These are phyloP conservation scores for Enteromius afrohamiltoni DNA, from an alignment of 2,797 vertebrate genomes.

Conservation along the genomic window DNA sequence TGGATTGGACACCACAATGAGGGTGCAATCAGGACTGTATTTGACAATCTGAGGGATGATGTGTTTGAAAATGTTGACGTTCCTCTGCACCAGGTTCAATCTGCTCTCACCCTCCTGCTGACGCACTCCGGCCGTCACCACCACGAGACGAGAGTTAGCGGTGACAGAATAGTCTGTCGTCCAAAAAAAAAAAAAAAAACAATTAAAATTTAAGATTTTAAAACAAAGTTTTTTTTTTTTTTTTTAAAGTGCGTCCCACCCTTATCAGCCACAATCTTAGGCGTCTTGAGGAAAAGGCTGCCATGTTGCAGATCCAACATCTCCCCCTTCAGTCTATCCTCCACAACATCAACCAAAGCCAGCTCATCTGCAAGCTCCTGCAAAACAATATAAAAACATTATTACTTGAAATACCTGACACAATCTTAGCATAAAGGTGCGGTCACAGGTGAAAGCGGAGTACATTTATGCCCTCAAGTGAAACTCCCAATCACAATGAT, in stretches of 20 bases:
- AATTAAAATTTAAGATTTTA: background rate
- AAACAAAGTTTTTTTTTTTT: background rate
- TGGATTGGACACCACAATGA: slow-evolving; percentile 96
- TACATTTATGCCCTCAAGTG: background rate
- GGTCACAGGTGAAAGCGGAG: background rate
- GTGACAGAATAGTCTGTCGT: slow-evolving; percentile 89
- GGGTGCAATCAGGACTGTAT: slow-evolving; percentile 89
- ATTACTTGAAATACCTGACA: background rate
- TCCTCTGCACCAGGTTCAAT: slow-evolving; percentile 95
- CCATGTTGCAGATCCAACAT: slow-evolving; percentile 97
- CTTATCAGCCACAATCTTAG: slow-evolving; percentile 92
- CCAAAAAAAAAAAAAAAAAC: background rate
- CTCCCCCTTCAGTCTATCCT: slow-evolving; percentile 94
- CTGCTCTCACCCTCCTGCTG: slow-evolving; percentile 97
- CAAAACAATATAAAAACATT: background rate
- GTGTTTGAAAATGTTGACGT: slow-evolving; percentile 94
- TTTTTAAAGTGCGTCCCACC: slow-evolving; percentile 76
- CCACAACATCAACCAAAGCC: slow-evolving; percentile 93
- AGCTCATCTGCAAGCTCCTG: slow-evolving; percentile 91
- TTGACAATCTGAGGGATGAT: slow-evolving; percentile 93
- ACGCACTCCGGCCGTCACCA: slow-evolving; percentile 93
- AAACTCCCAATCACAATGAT: background rate
- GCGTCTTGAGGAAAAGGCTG: slow-evolving; percentile 92
- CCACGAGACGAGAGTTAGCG: slow-evolving; percentile 91
- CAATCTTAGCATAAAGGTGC: background rate